Evolutionary conservation across 2,888 invertebrate genomes (phyloP), one percentile per base, ranked within the genome.

Genomic region (Pegoplata infirma): DNA sequence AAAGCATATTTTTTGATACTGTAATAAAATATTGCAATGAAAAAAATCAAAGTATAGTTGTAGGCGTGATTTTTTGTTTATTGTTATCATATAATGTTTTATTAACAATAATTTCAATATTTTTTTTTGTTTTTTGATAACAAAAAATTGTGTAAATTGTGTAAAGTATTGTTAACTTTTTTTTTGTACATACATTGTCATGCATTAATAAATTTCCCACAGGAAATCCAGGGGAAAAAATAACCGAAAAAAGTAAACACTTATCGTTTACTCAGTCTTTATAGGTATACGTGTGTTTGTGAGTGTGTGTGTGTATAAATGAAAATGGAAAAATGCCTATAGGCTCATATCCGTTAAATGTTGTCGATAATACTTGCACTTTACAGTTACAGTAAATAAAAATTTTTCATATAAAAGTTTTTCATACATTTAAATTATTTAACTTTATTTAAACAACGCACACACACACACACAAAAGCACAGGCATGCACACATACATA

Each of bases 311-410:
- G 28, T 69, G 49, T 47, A 16, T 36, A 59, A 5, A n/a, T n/a
- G n/a, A n/a, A n/a, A n/a, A n/a, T n/a, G n/a, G n/a, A 32, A 66
- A 66, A 59, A 69, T 69, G 82, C 82, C 81, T 74, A 49, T 72
- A 81, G 84, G 85, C 85, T 85, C 82, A 87, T 85, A 87, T 86
- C 86, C 88, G 85, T 84, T 87, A 83, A 87, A 86, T 86, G 84
- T 84, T 85, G 84, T 82, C 86, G 86, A 87, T 87, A 87, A 86
- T 87, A 85, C 86, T 80, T 84, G 76, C 78, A 75, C 66, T 79
- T 71, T 75, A 72, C 58, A 63, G 51, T 63, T 67, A 75, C 79
- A 67, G 79, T 79, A 79, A 79, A 79, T 79, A 79, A 72, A 71
- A 79, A 53, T 59, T 19, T 8, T 10, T 28, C 36, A 49, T 44